These are phyloP conservation scores for Netelia inedita DNA, from an alignment of 2,888 invertebrate genomes.

Conservation along the genomic window DNA sequence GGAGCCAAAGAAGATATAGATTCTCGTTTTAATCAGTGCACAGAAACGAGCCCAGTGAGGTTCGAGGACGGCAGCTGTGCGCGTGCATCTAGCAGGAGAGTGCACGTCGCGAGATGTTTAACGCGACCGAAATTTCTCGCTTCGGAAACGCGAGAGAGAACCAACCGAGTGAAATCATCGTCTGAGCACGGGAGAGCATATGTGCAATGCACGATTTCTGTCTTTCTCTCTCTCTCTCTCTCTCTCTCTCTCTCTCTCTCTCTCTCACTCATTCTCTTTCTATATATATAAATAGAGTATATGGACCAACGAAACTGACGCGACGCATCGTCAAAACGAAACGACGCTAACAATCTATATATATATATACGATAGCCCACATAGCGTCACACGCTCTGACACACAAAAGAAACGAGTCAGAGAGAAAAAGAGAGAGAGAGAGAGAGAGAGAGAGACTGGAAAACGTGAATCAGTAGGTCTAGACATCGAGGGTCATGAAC, in stretches of 20 bases:
- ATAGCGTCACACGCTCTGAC: conserved; percentile 61
- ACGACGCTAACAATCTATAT: not conserved
- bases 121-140: conserved; percentile 45
- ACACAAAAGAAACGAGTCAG: conserved; percentile 55
- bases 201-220: conserved; percentile 33
- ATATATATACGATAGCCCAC: conserved; percentile 45
- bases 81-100: conserved; percentile 62
- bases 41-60: conserved; percentile 43
- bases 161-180: conserved; percentile 76
- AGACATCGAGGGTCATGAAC: conserved; percentile 79
- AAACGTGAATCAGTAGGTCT: conserved; percentile 79
- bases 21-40: conserved; percentile 56
- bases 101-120: conserved; percentile 48
- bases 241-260: not conserved
- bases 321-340: not conserved
- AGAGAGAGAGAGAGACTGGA: conserved; percentile 42
- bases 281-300: not conserved
- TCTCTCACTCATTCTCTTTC: not conserved
- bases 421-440: conserved; percentile 31
- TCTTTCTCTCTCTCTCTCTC: not conserved
- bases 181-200: conserved; percentile 76
- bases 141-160: conserved; percentile 54
- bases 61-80: conserved; percentile 56
- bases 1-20: conserved; percentile 1
- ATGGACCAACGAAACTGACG: not conserved